Base-by-base conservation (phyloP, 2,888 invertebrate genomes). In the Platycheirus rosarum region DNA sequence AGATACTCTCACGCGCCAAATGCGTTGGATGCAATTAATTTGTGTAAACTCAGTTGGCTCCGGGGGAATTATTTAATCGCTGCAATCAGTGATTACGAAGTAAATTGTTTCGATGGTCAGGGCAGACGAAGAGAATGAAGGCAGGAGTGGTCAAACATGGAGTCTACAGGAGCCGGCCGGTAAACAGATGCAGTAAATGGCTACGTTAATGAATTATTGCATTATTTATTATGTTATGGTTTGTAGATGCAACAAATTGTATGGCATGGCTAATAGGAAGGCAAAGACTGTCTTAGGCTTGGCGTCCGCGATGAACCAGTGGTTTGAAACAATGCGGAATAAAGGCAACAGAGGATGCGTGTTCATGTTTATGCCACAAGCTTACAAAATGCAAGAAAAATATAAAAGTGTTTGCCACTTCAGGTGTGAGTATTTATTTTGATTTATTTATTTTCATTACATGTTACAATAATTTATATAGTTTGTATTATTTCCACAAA, bases 151-250 rank as follows among this genome's bases (percentile, higher is more conserved):
- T 9, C 44, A 60, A 65, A 60, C 51, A 66, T 18, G 29, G 44
- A 29, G 29, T 40, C 0, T 29, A n/a, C 16, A 14, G 20, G 26
- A 20, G 48, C 23, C 49, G 40, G 26, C 40, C 32, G 44, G 37
- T 49, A 35, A 23, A 37, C 23, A 62, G 37, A 65, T 60, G 69
- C 11, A 65, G 4, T 9, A 14, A 51, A 69, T 60, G 70, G 65
- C 40, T 60, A 53, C 35, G 40, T 66, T 75, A 65, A 74, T 79
- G 69, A 74, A 74, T 80, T 70, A 70, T 80, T 80, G 65, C 65
- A 75, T 80, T 70, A 75, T 75, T 60, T 80, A 70, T 75, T 11
- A 42, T 37, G 65, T 44, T 29, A 75, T 69, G 57, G 49, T 69
- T 57, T 32, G 71, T 44, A 29, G 53, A 74, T 74, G 42, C 29